Conservation (phyloP, 1,140 invertebrate species). For the Drosophila tropicalis region DNA sequence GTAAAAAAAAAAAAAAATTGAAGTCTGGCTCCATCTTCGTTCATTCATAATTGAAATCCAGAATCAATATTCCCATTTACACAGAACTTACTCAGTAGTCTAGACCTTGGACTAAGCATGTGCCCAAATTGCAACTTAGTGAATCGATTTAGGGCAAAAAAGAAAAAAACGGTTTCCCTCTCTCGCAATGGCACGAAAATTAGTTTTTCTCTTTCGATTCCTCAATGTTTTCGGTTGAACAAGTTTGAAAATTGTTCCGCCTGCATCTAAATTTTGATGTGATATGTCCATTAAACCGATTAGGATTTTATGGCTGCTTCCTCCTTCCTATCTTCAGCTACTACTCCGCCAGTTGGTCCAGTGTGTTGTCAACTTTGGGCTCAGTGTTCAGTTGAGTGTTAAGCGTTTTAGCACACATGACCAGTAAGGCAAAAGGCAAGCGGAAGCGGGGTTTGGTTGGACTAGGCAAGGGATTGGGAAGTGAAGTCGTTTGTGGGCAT, state of each 20-base stretch:
- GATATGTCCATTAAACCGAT: constrained; percentile 45
- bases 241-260: constrained; percentile 16
- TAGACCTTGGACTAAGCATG: too few relatives aligned
- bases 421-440: not conserved
- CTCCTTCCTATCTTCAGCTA: too few relatives aligned
- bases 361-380: constrained; percentile 25
- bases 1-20: too few relatives aligned
- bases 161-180: too few relatives aligned
- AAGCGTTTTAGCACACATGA: constrained; percentile 34
- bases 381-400: constrained; percentile 52
- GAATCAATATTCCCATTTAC: not conserved
- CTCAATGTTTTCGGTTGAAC: not conserved
- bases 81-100: too few relatives aligned
- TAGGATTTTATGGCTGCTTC: constrained; percentile 31
- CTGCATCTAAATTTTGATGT: constrained; percentile 38
- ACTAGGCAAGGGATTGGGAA: not conserved
- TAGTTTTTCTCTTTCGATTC: constrained; percentile 7
- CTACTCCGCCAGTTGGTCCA: not conserved
- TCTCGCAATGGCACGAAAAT: not conserved
- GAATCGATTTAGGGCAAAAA: too few relatives aligned
- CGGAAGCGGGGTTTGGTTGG: not conserved
- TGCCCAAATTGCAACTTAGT: too few relatives aligned
- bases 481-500: not conserved
- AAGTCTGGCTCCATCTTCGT: not conserved
- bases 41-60: constrained; percentile 1